Evolutionary conservation across 1,140 invertebrate genomes (phyloP).

Genomic region (Drosophila erecta): DNA sequence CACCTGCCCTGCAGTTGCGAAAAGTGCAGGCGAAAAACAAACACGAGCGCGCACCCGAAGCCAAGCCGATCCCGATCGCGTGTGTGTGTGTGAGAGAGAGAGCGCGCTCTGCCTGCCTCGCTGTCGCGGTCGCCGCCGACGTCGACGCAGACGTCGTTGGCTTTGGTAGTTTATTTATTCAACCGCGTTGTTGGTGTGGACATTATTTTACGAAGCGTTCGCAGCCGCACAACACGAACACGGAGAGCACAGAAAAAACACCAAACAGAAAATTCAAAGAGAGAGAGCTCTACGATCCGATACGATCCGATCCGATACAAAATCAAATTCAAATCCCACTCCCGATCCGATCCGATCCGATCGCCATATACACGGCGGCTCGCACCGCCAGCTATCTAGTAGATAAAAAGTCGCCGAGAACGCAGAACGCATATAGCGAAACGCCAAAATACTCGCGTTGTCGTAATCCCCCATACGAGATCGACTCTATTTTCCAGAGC

Average conservation of each 20-base stretch:
- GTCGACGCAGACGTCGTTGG: not conserved
- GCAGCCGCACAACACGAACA: slow-evolving; percentile 3
- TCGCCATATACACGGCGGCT: slow-evolving; percentile 67
- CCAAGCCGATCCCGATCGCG: not conserved
- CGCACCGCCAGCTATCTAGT: slow-evolving; percentile 72
- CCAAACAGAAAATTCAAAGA: not conserved
- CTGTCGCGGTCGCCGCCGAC: not conserved
- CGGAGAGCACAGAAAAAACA: not conserved
- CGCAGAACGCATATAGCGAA: slow-evolving; percentile 48
- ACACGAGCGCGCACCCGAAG: slow-evolving; percentile 2
- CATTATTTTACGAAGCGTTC: slow-evolving; percentile 8
- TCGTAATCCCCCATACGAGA: slow-evolving; percentile 5
- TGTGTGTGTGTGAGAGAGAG: not conserved
- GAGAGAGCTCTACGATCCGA: not conserved
- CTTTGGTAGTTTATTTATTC: slow-evolving; percentile 6
- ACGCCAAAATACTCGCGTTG: slow-evolving; percentile 16
- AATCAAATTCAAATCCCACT: slow-evolving; percentile 1
- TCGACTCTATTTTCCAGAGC: slow-evolving; percentile 12
- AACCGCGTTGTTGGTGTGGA: not conserved
- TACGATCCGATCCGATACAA: not conserved
- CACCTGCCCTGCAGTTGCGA: not conserved
- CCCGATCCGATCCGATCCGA: too few relatives aligned
- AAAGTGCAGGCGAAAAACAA: not conserved
- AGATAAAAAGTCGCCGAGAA: slow-evolving; percentile 78
- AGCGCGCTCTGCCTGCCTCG: not conserved